These are phyloP conservation scores for Hiodon tergisus DNA, from an alignment of 2,113 vertebrate species.

Conservation along the genomic window DNA sequence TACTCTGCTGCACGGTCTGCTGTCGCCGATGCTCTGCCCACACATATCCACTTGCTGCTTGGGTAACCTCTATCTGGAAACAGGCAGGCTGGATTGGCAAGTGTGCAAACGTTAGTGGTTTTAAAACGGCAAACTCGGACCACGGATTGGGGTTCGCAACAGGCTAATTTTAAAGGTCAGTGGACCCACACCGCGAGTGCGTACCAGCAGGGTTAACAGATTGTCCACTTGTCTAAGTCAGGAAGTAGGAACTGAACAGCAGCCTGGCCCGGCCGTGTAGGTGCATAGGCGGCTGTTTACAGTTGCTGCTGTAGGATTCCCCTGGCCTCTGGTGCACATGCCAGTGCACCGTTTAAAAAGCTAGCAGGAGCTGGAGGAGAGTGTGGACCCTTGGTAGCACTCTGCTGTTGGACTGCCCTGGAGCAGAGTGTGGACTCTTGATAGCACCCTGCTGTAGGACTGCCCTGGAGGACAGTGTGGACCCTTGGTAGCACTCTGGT, in stretches of 20 bases:
- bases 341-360: too few relatives aligned
- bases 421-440: too few relatives aligned
- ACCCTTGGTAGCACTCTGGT: too few relatives aligned
- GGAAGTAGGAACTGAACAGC: conserved; percentile 59
- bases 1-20: background rate
- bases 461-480: too few relatives aligned
- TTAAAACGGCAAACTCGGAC: conserved; percentile 1
- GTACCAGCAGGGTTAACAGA: conserved; percentile 65
- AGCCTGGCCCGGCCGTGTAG: conserved; percentile 56
- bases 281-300: conserved; percentile 52
- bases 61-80: background rate
- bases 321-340: too few relatives aligned
- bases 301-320: too few relatives aligned
- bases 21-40: background rate
- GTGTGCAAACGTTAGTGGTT: background rate
- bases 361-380: too few relatives aligned
- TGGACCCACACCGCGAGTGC: conserved; percentile 55
- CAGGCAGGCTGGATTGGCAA: background rate
- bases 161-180: conserved; percentile 63
- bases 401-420: too few relatives aligned
- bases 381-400: too few relatives aligned
- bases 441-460: too few relatives aligned
- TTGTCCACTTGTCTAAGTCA: conserved; percentile 65
- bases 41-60: background rate
- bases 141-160: conserved; percentile 15